Base-by-base conservation (phyloP, 2,113 vertebrate genomes). In the Labrus mixtus region DNA sequence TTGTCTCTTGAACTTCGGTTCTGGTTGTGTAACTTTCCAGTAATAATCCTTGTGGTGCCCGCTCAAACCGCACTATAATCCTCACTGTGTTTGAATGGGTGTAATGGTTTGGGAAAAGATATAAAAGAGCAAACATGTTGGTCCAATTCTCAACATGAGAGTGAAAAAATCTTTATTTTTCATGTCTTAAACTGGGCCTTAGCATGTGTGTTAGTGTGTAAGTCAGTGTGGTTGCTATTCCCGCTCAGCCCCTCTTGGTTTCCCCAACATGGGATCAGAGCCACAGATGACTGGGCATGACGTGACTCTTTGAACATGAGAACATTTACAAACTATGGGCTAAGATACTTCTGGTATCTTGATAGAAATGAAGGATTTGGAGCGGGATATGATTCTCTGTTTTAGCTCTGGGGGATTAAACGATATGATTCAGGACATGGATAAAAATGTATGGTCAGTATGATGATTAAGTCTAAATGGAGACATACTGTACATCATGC, bases 11-110 rank as follows among this genome's bases (percentile, higher is more conserved):
- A 80, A 85, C 73, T 50, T 81, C 58, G 67, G 58, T 69, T 71
- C 74, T 81, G 81, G 79, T 89, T 90, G 79, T 88, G 80, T 89
- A 90, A 92, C 78, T 70, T 88, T 86, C 63, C 79, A 91, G 83
- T 89, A 86, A 87, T 86, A 84, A 89, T 84, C 84, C 84, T 67
- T 12, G 61, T 43, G 73, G 77, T 85, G 86, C 73, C 84, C 50
- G 10, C 85, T 80, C 88, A 82, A 56, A 64, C 25, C 68, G 25
- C 60, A 73, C 37, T 61, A 50, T 87, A 85, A 91, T 87, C 78
- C 84, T 67, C 19, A 56, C 13, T 73, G 61, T 48, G 74, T 59
- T 46, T 57, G 39, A 10, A 16, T 61, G 37, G 43, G 46, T 29
- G 45, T 65, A 36, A 37, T 22, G 15, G 45, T 57, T 36, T 41